These are phyloP conservation scores for Cardiocondyla obscurior DNA, from an alignment of 1,140 invertebrate genomes.

Conservation along the genomic window DNA sequence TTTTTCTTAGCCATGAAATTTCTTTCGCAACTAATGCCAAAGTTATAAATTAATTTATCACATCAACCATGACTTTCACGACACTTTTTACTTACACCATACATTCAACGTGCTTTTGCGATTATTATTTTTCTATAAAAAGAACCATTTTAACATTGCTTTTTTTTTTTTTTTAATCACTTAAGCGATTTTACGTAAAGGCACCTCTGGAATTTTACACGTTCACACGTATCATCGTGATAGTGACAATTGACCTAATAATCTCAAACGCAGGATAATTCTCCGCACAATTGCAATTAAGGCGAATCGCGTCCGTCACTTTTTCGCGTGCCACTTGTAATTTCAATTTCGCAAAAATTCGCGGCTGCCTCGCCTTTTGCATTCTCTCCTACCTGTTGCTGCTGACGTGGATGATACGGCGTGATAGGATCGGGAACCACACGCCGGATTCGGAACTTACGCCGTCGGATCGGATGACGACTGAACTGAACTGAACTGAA, in stretches of 20 bases:
- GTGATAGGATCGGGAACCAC: slow-evolving; percentile 20
- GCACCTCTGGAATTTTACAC: neutral
- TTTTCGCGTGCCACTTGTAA: slow-evolving; percentile 13
- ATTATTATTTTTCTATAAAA: neutral
- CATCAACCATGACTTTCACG: neutral
- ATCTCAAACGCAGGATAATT: neutral
- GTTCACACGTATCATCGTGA: neutral
- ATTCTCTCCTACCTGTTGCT: slow-evolving; percentile 69
- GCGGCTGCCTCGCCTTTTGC: neutral
- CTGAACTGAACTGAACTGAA: slow-evolving; percentile 62
- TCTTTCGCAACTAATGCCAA: neutral
- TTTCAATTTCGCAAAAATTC: slow-evolving; percentile 39
- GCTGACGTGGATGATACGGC: slow-evolving; percentile 14
- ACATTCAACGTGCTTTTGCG: neutral
- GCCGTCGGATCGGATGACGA: slow-evolving; percentile 59
- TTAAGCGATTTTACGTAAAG: neutral
- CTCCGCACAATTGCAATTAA: neutral
- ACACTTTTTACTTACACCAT: neutral
- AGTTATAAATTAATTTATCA: neutral
- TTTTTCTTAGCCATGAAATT: neutral
- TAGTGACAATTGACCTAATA: neutral
- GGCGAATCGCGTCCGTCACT: slow-evolving; percentile 17
- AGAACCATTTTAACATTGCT: neutral
- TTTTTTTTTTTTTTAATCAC: neutral
- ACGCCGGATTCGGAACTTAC: slow-evolving; percentile 38